Base-by-base conservation (phyloP, 2,797 vertebrate genomes). In the Onychomys arenicola region DNA sequence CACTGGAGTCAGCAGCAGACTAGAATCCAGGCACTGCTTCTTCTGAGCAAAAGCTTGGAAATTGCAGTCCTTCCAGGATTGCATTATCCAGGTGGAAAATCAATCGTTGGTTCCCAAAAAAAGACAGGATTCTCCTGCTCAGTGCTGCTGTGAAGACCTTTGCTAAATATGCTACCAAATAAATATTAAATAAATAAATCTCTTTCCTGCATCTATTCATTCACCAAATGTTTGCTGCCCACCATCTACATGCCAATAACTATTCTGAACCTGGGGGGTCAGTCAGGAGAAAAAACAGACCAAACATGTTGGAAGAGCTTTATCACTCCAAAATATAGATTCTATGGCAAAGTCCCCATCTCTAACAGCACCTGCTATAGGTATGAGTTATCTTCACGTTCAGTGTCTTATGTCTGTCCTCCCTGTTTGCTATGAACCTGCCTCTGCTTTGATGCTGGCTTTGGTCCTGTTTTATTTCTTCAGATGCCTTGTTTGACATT, bases 161-260 rank as follows among this genome's bases (percentile, higher is more conserved):
- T 85, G 90, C 13, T 94, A 88, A 97, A 61, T 85, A 25, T 59
- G 37, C 46, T n/a, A 49, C 9, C 43, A 95, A 88, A 89, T 91
- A 81, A 73, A 77, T 94, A 88, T 37, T 32, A 93, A 96, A 93
- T 89, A 40, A 73, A 95, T 85, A 25, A 71, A 67, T 46, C 2
- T 93, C 80, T 73, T 46, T 75, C 13, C 27, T 76, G 6, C 12
- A 75, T 16, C n/a, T 91, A 84, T 88, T 78, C 37, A 40, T 59
- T 91, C 8, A 75, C 9, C 14, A 83, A 80, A 71, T 83, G 80
- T 49, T 86, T 93, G 52, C 13, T 87, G 37, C 80, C 21, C 0
- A 43, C 2, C 9, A 49, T 89, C 25, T 65, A 19, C 8, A 1
- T 73, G 9, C 7, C 73, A 90, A 63, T 23, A 91, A 81, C 19